Evolutionary conservation across 2,113 vertebrate species (phyloP).

Genomic region (Gobiocypris rarus): DNA sequence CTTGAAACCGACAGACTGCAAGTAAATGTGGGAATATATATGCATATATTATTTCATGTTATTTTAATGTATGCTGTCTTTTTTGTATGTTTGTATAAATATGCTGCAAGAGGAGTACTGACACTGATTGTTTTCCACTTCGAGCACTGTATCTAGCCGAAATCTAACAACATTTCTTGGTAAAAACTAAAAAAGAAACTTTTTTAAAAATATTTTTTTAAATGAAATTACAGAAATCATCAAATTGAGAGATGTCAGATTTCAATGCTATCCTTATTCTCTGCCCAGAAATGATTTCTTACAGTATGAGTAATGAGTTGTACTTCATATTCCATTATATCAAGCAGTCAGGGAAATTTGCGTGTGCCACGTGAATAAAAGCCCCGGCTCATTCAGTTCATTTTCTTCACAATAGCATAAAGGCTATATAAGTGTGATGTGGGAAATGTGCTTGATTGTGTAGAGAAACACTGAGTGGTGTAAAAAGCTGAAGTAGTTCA

Average conservation of each 20-base stretch:
- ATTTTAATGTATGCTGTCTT: background rate
- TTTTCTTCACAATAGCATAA: background rate
- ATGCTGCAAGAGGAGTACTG: background rate
- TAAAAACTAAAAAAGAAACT: background rate
- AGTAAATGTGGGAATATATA: background rate
- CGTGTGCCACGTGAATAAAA: background rate
- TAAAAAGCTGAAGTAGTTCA: slow-evolving; percentile 27
- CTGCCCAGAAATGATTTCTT: background rate
- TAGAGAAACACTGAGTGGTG: slow-evolving; percentile 6
- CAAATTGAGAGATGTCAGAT: background rate
- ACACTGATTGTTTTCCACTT: background rate
- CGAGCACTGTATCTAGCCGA: background rate
- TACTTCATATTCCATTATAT: slow-evolving; percentile 35
- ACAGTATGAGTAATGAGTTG: slow-evolving; percentile 6
- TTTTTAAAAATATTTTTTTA: too few relatives aligned
- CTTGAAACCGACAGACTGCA: too few relatives aligned
- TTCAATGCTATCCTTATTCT: background rate
- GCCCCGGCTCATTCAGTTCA: slow-evolving; percentile 2
- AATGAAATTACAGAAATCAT: background rate
- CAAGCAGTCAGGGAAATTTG: slow-evolving; percentile 22
- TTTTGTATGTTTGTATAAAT: background rate
- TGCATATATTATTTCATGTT: too few relatives aligned
- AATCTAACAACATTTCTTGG: slow-evolving; percentile 13
- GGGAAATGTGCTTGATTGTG: slow-evolving; percentile 23
- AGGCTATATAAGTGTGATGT: background rate